Evolutionary conservation across 2,888 invertebrate genomes (phyloP), one percentile per base, ranked within the genome.

Genomic region (Pseudanteris insignis): DNA sequence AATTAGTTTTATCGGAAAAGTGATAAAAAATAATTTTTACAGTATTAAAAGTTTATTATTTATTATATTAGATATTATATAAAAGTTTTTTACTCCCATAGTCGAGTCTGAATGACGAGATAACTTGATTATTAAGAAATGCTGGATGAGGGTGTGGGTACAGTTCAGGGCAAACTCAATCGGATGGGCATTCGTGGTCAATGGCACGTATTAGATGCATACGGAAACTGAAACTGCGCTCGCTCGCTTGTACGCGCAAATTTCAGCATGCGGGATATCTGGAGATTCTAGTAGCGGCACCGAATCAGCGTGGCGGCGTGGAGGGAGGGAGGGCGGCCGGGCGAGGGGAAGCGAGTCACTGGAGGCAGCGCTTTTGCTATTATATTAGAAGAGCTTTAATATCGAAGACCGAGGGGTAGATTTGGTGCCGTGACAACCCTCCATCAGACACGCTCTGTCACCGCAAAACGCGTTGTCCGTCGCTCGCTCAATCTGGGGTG

Each of bases 181-280:
- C 73, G 71, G 70, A 67, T 67, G 65, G 66, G 71, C 67, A 78
- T 78, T 78, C 75, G 77, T 79, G 80, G 78, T 79, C 82, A 82
- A 82, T 81, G 81, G 81, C 67, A 80, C 78, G 81, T 78, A 72
- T 70, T 68, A 73, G 80, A 81, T 81, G 81, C 79, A 82, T 81
- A 80, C 81, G 79, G 80, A 81, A 81, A 72, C 73, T 68, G 47
- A 54, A 55, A 62, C 43, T 30, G 51, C 50, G 44, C 47, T 30
- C 61, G 47, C 26, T n/a, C 2, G 5, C 26, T 2, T 26, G 10
- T 38, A 30, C 14, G 33, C 32, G 33, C 30, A 54, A 65, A 57
- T 58, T 48, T 40, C 34, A 36, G 41, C 18, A 6, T 18, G 36
- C 36, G 63, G 65, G 60, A 63, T 64, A 66, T 67, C 67, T 65